Evolutionary conservation across 2,888 invertebrate species (phyloP).

Genomic region (Ecliptopera silaceata): DNA sequence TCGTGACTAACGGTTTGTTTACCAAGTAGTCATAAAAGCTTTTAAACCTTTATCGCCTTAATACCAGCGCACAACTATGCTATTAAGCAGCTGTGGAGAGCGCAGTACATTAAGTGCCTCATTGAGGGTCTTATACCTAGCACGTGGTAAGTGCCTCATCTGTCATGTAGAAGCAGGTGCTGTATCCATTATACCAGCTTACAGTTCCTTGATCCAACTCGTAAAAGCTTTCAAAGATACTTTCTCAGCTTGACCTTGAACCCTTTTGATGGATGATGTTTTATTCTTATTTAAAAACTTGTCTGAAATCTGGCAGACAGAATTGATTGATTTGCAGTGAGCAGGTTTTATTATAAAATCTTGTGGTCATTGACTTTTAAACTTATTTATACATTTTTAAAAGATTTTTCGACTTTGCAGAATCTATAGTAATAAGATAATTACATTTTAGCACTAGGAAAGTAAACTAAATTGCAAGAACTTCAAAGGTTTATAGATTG

Average conservation of each 20-base stretch:
- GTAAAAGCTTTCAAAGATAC: constrained; percentile 4
- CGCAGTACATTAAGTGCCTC: constrained; percentile 12
- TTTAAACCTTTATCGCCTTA: background rate
- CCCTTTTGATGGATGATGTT: background rate
- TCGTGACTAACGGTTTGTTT: background rate
- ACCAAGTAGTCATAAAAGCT: background rate
- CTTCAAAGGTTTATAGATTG: too few relatives aligned
- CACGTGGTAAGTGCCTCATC: constrained; percentile 13
- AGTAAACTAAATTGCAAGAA: too few relatives aligned
- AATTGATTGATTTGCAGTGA: too few relatives aligned
- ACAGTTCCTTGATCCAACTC: constrained; percentile 7
- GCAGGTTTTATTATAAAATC: too few relatives aligned
- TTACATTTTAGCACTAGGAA: too few relatives aligned
- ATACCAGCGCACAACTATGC: background rate
- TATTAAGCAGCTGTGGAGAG: background rate
- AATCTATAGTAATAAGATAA: too few relatives aligned
- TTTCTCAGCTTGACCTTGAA: background rate
- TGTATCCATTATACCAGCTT: constrained; percentile 7
- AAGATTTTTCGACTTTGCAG: too few relatives aligned
- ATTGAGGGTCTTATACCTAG: constrained; percentile 9
- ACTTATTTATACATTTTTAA: too few relatives aligned
- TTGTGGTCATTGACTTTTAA: background rate
- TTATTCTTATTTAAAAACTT: too few relatives aligned
- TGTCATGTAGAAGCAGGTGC: constrained; percentile 15
- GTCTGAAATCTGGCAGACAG: too few relatives aligned